Conservation (phyloP, 37 sponge, comb jelly and placozoan genomes). For the Eunapius fragilis region DNA sequence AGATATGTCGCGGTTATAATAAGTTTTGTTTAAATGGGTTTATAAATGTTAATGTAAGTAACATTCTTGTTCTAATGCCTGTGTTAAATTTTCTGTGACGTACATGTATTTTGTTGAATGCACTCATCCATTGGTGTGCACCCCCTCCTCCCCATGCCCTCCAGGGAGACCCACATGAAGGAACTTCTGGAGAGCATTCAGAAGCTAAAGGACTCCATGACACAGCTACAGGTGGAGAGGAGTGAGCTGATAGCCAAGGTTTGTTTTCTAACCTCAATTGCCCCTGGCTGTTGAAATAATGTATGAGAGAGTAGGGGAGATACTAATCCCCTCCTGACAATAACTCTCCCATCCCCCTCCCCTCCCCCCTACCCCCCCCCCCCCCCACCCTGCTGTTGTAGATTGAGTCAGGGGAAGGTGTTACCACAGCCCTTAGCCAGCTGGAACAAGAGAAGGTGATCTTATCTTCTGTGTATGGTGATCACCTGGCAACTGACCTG, state of each 20-base stretch:
- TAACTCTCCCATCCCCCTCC: background rate
- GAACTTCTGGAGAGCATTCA: slow-evolving; percentile 31
- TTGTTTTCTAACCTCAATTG: no score
- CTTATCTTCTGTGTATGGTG: background rate
- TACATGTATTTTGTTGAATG: no score
- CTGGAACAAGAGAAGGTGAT: slow-evolving; percentile 80
- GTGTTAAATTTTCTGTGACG: no score
- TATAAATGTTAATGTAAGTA: no score
- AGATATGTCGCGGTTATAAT: background rate
- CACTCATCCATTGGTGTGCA: no score
- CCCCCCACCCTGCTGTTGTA: background rate
- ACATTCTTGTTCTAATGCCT: no score
- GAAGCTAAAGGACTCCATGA: slow-evolving; percentile 43
- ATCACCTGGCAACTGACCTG: background rate
- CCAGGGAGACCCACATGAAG: slow-evolving; percentile 31
- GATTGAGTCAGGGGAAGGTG: slow-evolving; percentile 85
- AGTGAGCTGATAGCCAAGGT: slow-evolving; percentile 50
- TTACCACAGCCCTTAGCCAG: slow-evolving; percentile 65
- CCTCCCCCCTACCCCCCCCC: background rate
- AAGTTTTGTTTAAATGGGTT: no score
- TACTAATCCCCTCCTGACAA: no score
- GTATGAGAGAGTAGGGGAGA: no score
- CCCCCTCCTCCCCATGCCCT: background rate
- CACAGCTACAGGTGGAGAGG: slow-evolving; percentile 56
- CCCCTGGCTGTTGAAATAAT: no score